Percentiles rank a stretch among this genome's conserved stretches.
phyloP scores from a whole-genome alignment of 2,797 vertebrate genomes.

The Peromyscus eremicus region DNA sequence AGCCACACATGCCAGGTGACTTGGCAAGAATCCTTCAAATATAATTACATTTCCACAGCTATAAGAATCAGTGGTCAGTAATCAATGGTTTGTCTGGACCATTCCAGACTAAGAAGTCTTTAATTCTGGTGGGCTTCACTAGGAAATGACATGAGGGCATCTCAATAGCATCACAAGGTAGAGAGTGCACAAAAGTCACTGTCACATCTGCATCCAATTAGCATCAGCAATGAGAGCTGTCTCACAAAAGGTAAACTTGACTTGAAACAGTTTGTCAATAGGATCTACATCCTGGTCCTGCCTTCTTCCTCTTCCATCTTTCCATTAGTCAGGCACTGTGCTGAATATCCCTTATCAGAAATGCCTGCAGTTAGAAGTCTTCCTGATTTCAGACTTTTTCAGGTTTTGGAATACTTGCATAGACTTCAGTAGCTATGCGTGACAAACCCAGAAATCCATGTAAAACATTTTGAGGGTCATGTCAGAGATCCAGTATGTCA shows the following conservation, averaged over 20 bases:
- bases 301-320: neutral
- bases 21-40: slow-evolving; percentile 10
- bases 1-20: neutral
- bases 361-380: neutral
- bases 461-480: neutral
- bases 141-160: neutral
- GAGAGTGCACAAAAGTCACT: neutral
- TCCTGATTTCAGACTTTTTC: neutral
- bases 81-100: slow-evolving; percentile 7
- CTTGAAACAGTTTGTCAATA: neutral
- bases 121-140: neutral
- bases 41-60: neutral
- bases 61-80: neutral
- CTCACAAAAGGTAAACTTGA: neutral
- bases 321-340: neutral
- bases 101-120: neutral
- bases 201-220: neutral
- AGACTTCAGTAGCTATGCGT: neutral
- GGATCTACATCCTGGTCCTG: neutral
- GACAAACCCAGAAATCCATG: neutral
- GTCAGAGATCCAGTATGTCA: neutral
- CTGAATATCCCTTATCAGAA: neutral
- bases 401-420: neutral
- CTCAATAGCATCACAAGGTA: neutral
- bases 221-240: neutral